These are phyloP conservation scores for Aphidoletes aphidimyza DNA, from an alignment of 2,888 invertebrate genomes.

Conservation along the genomic window DNA sequence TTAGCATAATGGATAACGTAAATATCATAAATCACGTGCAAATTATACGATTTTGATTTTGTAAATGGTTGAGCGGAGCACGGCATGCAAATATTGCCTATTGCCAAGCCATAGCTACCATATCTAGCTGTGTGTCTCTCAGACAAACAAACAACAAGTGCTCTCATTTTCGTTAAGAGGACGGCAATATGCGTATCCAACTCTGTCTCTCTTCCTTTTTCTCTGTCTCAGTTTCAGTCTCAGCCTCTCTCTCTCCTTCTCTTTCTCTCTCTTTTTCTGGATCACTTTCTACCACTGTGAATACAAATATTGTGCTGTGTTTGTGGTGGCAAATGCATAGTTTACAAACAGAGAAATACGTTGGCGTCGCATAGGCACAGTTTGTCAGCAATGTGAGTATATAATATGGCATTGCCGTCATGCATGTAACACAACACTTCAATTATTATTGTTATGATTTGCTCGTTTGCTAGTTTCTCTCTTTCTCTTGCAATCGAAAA, in stretches of 20 bases:
- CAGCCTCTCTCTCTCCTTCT: neutral
- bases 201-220: neutral
- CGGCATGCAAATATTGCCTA: neutral
- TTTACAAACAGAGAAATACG: neutral
- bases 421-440: neutral
- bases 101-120: too few species aligned
- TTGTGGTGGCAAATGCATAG: slow-evolving; percentile 6
- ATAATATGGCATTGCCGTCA: too few species aligned
- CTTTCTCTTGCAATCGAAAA: neutral
- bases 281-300: too few species aligned
- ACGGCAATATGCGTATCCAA: neutral
- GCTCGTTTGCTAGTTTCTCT: neutral
- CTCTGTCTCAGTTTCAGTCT: too few species aligned
- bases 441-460: slow-evolving; percentile 13
- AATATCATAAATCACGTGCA: too few species aligned
- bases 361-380: neutral
- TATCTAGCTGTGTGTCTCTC: too few species aligned
- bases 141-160: neutral
- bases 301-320: neutral
- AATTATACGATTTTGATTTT: neutral
- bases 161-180: neutral
- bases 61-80: too few species aligned
- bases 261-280: neutral
- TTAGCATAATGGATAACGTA: too few species aligned
- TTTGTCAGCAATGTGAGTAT: too few species aligned